These are phyloP conservation scores for Lophura swinhoii DNA, from an alignment of 2,797 vertebrate genomes.

Conservation along the genomic window DNA sequence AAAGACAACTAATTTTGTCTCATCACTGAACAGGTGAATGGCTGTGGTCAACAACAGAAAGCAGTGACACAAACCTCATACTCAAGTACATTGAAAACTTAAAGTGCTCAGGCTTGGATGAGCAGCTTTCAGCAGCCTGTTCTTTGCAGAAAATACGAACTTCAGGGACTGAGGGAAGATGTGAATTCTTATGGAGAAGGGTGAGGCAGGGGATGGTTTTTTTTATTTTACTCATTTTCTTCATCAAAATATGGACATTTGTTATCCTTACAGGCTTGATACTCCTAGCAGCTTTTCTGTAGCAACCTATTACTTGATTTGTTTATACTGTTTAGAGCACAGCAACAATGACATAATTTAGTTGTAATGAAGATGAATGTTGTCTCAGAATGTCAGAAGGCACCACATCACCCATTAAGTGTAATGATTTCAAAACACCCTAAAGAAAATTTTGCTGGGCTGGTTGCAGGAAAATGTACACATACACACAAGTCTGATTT, in stretches of 20 bases:
- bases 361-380: constrained; percentile 27
- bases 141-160: neutral
- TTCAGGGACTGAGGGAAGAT: neutral
- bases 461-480: neutral
- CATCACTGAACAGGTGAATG: rapidly evolving
- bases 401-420: neutral
- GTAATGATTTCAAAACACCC: constrained; percentile 33
- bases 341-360: constrained; percentile 15
- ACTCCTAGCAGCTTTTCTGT: constrained; percentile 2
- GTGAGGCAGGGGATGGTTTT: neutral
- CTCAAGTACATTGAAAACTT: neutral
- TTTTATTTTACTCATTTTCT: neutral
- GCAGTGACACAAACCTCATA: neutral
- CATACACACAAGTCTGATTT: neutral
- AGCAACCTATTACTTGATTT: constrained; percentile 27
- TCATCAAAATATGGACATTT: neutral
- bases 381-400: neutral
- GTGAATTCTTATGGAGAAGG: neutral
- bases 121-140: neutral
- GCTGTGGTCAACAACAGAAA: neutral
- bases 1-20: neutral
- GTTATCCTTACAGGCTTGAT: neutral
- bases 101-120: neutral
- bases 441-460: constrained; percentile 29
- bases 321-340: neutral